Conservation (phyloP, 2,888 invertebrate genomes). For the Acleris emargana region DNA sequence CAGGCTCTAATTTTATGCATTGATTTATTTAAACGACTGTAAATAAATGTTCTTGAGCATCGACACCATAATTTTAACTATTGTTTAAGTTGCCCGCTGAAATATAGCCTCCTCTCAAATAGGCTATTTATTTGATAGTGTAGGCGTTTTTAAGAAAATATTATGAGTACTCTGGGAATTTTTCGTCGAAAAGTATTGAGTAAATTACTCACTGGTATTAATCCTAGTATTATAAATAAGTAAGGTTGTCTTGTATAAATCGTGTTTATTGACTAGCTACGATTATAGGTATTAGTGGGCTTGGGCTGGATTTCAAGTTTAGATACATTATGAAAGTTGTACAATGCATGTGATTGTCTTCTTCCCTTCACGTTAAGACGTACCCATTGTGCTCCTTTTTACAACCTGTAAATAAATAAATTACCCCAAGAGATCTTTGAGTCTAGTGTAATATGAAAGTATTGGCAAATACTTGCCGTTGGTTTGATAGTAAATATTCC, state of each 20-base stretch:
- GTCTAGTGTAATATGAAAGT: too few species aligned
- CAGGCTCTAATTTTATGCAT: constrained; percentile 75
- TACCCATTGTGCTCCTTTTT: too few species aligned
- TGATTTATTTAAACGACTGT: constrained; percentile 78
- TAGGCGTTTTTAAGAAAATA: constrained; percentile 58
- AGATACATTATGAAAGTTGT: too few species aligned
- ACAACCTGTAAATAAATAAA: too few species aligned
- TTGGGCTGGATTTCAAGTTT: too few species aligned
- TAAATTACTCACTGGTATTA: constrained; percentile 13
- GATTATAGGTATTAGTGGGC: too few species aligned
- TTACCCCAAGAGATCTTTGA: too few species aligned
- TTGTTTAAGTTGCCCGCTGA: constrained; percentile 74
- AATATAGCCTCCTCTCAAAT: constrained; percentile 56
- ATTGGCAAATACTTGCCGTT: neutral
- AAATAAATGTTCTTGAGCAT: constrained; percentile 77
- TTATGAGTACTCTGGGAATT: neutral
- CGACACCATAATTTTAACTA: constrained; percentile 75
- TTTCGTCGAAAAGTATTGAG: neutral
- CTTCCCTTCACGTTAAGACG: too few species aligned
- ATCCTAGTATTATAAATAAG: too few species aligned
- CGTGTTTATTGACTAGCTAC: too few species aligned
- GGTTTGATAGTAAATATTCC: neutral
- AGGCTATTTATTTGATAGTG: constrained; percentile 69
- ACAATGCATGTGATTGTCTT: too few species aligned
- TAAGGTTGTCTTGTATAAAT: too few species aligned